Evolutionary conservation across 2,797 vertebrate genomes (phyloP).

Genomic region (Sus cebifrons): DNA sequence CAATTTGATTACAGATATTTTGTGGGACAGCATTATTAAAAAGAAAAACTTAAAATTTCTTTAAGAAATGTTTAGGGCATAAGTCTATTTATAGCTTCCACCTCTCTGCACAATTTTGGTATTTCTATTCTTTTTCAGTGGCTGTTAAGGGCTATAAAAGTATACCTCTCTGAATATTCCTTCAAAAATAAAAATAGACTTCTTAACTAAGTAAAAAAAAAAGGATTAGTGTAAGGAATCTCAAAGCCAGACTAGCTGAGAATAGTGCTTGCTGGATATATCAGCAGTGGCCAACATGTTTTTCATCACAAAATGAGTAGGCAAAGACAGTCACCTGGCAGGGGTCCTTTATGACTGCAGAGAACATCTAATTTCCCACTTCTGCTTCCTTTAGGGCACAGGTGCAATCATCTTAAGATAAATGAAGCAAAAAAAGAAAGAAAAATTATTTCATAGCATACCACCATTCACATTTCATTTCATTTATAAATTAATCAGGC

Average conservation of each 20-base stretch:
- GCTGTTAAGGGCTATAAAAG: constrained; percentile 77
- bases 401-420: constrained; percentile 17
- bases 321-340: background rate
- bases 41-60: constrained; percentile 40
- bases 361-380: background rate
- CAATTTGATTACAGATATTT: constrained; percentile 34
- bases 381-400: background rate
- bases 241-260: background rate
- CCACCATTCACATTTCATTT: background rate
- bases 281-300: no score
- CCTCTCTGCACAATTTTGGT: constrained; percentile 59
- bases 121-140: constrained; percentile 74
- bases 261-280: background rate
- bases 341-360: background rate
- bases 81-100: constrained; percentile 70
- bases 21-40: constrained; percentile 54
- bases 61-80: constrained; percentile 64
- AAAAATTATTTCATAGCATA: background rate
- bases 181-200: constrained; percentile 82
- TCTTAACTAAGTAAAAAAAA: background rate
- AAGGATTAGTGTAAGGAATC: background rate
- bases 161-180: constrained; percentile 79
- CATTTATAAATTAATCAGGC: background rate
- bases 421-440: background rate
- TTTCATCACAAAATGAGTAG: background rate